Evolutionary conservation across 2,888 invertebrate genomes (phyloP), one percentile per base, ranked within the genome.

Genomic region (Trissolcus brochymenae): DNA sequence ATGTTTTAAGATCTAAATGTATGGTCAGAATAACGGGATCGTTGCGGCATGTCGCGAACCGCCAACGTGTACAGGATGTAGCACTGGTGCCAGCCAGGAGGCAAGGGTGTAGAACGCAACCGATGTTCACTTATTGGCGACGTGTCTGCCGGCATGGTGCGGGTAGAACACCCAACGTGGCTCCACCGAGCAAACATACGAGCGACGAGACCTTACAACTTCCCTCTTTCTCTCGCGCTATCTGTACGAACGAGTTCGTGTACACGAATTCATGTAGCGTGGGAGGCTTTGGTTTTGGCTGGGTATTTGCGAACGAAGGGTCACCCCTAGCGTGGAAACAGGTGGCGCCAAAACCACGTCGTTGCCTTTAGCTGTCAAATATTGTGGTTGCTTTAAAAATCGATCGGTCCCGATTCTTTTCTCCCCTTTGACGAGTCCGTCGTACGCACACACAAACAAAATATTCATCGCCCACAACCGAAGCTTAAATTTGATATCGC

Each of bases 51-150:
- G 83, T 82, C 82, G 83, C 80, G 82, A 82, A 81, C 81, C 82
- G 84, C 78, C 74, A 62, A 72, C 71, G 60, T 78, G 76, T 78
- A 67, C 71, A 64, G 72, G 71, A 75, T 71, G 75, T 62, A 76
- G 72, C 72, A 53, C 40, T 64, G 70, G 72, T 75, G 72, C 75
- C 79, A 60, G 77, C 64, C 72, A 72, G 65, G 66, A 77, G 70
- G 75, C 77, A 77, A 80, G 80, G 79, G 80, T 80, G 80, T 80
- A 76, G 79, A 80, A 79, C 78, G 85, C 86, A 84, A 87, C 84
- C 86, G 87, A 88, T 88, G 88, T 88, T 89, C 88, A 86, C 87
- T 88, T 89, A 89, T 88, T 89, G 88, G 88, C 83, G 86, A 87
- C 87, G 86, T 88, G 88, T 89, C 85, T 86, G 86, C 86, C 88